Percentiles rank a stretch among this genome's conserved stretches.
phyloP scores from a whole-genome alignment of 2,113 vertebrate genomes.

The Tyrannus savana region DNA sequence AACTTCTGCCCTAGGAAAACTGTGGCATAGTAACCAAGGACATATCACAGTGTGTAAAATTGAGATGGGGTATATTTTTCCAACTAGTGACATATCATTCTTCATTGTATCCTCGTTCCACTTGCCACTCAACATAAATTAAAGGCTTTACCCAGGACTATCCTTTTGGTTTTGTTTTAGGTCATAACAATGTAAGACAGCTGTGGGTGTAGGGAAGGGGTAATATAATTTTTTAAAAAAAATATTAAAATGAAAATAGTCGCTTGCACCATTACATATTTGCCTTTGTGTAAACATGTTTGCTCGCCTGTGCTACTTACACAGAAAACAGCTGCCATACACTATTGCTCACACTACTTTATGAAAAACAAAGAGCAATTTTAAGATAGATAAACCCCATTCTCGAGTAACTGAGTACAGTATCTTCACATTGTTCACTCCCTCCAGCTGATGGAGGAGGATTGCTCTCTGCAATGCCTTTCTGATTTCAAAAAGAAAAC shows the following conservation, averaged over 20 bases:
- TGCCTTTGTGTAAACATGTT: accelerated
- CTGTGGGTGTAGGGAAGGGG: background rate
- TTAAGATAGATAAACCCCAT: background rate
- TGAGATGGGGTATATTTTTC: background rate
- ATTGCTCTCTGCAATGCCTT: background rate
- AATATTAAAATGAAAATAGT: background rate
- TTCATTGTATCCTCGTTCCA: background rate
- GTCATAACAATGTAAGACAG: accelerated
- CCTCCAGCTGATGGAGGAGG: background rate
- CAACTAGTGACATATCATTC: background rate
- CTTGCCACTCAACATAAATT: background rate
- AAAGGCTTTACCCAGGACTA: background rate
- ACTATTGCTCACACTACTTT: background rate
- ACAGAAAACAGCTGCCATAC: background rate
- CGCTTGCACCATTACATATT: background rate
- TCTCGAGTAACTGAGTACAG: background rate
- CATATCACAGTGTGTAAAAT: background rate
- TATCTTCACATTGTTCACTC: background rate
- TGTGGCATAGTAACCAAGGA: background rate
- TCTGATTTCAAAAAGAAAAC: background rate
- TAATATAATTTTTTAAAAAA: background rate
- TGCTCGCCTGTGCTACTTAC: background rate
- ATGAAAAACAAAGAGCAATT: background rate
- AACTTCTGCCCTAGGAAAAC: background rate
- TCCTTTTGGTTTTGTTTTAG: background rate